These are phyloP conservation scores for Neopipo cinnamomea DNA, from an alignment of 2,113 vertebrate genomes.

Conservation along the genomic window DNA sequence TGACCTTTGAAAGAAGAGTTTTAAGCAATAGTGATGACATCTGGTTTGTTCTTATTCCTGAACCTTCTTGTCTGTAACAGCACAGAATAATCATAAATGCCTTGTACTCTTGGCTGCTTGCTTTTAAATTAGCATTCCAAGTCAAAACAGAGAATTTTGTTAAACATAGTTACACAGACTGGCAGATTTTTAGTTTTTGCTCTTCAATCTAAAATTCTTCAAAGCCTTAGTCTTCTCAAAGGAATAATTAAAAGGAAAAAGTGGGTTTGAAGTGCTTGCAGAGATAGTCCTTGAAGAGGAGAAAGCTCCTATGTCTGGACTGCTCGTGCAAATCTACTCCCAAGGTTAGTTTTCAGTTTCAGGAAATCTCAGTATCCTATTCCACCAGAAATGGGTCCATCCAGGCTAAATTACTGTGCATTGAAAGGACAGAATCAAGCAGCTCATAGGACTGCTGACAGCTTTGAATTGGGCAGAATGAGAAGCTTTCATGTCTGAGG, in stretches of 20 bases:
- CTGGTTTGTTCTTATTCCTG: not conserved
- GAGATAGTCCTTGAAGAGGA: not conserved
- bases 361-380: not conserved
- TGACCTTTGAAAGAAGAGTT: not conserved
- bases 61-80: not conserved
- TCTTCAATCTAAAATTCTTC: not conserved
- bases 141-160: not conserved
- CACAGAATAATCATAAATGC: not conserved
- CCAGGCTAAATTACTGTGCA: not conserved
- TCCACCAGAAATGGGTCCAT: not conserved
- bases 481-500: not conserved
- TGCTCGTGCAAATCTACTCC: not conserved
- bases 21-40: not conserved
- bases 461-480: not conserved
- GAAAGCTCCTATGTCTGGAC: not conserved
- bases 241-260: not conserved
- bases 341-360: not conserved
- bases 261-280: not conserved
- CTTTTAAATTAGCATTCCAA: constrained; percentile 13
- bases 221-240: not conserved
- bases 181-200: not conserved
- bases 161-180: not conserved
- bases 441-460: not conserved
- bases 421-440: not conserved
- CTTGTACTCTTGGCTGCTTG: not conserved